Percentiles rank a stretch among this genome's conserved stretches.
Evolutionary conservation across 2,113 vertebrate genomes (phyloP).

Genomic region (Alligator mississippiensis): DNA sequence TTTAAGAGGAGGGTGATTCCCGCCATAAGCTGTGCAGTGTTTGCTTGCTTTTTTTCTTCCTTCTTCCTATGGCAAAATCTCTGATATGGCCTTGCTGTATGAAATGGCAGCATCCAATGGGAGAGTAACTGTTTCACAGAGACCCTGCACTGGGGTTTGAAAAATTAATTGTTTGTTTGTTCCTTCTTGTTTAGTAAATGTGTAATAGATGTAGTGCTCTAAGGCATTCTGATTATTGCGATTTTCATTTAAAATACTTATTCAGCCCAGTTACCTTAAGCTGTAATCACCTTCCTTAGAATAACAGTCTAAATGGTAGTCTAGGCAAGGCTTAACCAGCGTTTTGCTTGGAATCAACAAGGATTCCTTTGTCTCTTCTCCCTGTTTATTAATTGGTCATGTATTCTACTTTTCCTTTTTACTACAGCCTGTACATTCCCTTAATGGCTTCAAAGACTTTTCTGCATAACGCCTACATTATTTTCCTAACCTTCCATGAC

Average conservation of each 20-base stretch:
- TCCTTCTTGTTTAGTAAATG: slow-evolving; percentile 1
- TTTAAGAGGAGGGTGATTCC: rapidly evolving
- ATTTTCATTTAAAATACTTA: slow-evolving; percentile 11
- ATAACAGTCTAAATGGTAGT: not conserved
- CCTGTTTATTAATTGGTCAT: not conserved
- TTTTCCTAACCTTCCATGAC: slow-evolving; percentile 33
- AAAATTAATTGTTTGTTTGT: slow-evolving; percentile 27
- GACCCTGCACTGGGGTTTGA: rapidly evolving
- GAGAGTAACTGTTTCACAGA: rapidly evolving
- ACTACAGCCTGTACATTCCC: not conserved
- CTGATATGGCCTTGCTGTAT: not conserved
- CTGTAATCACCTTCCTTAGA: slow-evolving; percentile 8
- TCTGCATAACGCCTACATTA: not conserved
- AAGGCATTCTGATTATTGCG: not conserved
- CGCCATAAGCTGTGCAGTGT: not conserved
- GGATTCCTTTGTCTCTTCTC: not conserved
- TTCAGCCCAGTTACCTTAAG: not conserved
- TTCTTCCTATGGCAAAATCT: not conserved
- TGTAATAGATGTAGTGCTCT: not conserved
- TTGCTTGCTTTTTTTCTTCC: not conserved
- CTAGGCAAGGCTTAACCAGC: not conserved
- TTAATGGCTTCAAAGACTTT: slow-evolving; percentile 54
- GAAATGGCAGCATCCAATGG: not conserved
- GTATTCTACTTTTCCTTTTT: slow-evolving; percentile 50
- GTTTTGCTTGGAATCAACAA: not conserved